Evolutionary conservation across 2,888 invertebrate species (phyloP), one percentile per base, ranked within the genome.

Genomic region (Hofmannophila pseudospretella): DNA sequence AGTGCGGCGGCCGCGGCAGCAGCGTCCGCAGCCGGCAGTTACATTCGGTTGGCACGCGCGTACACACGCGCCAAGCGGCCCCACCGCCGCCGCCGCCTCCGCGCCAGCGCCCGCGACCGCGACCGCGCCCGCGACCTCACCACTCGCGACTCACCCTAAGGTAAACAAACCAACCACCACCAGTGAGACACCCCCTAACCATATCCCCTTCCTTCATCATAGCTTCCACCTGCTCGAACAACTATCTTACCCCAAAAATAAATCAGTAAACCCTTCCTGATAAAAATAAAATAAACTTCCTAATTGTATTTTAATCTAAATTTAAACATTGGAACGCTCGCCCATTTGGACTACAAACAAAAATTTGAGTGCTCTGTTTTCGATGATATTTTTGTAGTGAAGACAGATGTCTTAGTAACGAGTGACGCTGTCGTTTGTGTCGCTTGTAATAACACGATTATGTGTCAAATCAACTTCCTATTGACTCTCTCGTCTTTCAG

Each of bases 31-130:
- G 23, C 55, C 71, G 66, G 81, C 82, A 84, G 84, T 84, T 58
- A 67, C 62, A 63, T 51, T 73, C 78, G 72, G 80, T 67, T 73
- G 77, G 77, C 77, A 73, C 66, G 72, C 72, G 81, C 74, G 84
- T 75, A 64, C 73, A 79, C 73, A 80, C 85, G 85, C 80, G 82
- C 76, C 51, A 54, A 62, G 75, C 76, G 73, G 74, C 72, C 63
- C 62, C 50, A 49, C 58, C 59, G 64, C 66, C 55, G 54, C 60
- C 60, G 58, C 62, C 67, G 70, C n/a, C 74, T 53, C 60, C 68
- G 60, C 73, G 56, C 44, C 51, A 62, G 54, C 63, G n/a, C n/a
- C n/a, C n/a, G 75, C 76, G 73, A 73, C 72, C 63, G 16, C 62
- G 51, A 49, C 58, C 59, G 64, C 66, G 54, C 53, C 60, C 60